Conservation (phyloP, 2,113 vertebrate species). For the Anser brachyrhynchus region DNA sequence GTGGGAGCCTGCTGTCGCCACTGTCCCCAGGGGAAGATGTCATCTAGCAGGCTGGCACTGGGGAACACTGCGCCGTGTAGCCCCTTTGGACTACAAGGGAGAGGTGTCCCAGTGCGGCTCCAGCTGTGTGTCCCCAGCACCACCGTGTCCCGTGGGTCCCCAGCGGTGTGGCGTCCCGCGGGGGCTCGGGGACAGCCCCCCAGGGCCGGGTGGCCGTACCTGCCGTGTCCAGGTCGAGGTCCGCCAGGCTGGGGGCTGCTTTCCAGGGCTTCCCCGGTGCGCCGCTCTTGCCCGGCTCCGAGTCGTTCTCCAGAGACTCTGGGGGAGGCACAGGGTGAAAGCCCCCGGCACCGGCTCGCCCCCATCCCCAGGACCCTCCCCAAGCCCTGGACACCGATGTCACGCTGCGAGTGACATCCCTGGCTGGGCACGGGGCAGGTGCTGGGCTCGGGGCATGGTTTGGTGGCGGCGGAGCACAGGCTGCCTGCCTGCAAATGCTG, state of each 20-base stretch:
- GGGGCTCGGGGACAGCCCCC: neutral
- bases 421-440: rapidly evolving
- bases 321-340: neutral
- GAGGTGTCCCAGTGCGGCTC: neutral
- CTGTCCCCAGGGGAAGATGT: neutral
- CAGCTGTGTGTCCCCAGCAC: rapidly evolving
- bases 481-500: rapidly evolving
- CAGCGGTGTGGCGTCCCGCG: rapidly evolving
- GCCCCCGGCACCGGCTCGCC: rapidly evolving
- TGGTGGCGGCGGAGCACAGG: neutral
- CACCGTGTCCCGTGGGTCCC: rapidly evolving
- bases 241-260: neutral
- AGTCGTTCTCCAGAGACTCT: slow-evolving; percentile 28
- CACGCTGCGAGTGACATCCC: rapidly evolving
- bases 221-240: neutral
- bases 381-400: neutral
- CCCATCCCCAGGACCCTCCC: neutral
- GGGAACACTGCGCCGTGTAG: rapidly evolving
- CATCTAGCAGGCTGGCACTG: neutral
- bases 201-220: neutral
- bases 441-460: neutral
- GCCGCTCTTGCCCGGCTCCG: neutral
- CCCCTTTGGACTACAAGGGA: neutral
- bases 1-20: neutral
- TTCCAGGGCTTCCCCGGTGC: neutral